Base-by-base conservation (phyloP, 2,888 invertebrate species). In the Brachyptera putata region DNA sequence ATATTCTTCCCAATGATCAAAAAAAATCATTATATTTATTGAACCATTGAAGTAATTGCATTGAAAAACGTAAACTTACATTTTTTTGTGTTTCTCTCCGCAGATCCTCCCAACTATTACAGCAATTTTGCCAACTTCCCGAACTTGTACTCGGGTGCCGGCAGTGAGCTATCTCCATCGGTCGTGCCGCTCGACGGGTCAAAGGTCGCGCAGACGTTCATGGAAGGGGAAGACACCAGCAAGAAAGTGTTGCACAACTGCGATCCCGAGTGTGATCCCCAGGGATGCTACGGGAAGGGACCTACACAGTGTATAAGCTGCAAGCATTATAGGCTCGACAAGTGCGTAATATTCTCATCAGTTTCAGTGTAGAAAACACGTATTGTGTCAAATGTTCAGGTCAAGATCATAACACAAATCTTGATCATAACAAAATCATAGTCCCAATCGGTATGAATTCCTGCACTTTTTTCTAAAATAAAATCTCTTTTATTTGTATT, bases 241-340 rank as follows among this genome's bases (percentile, higher is more conserved):
- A 56, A 56, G 57, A 62, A 80, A 66, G 82, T 84, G 69, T 73
- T 83, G 66, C 84, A 85, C 59, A 67, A 57, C 69, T 92, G 91
- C 76, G 89, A 91, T 75, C 86, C 87, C 25, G 89, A 91, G 75
- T 92, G 91, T 76, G 91, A 91, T 74, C 78, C 84, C 43, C 88
- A 89, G 74, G 91, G 91, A 53, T 93, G 93, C 74, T 91, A 89
- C 71, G 92, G 91, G 62, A 85, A 86, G 70, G 90, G 91, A 66
- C 88, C 91, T 5, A 85, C 86, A 24, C 90, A 91, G 70, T 93
- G 93, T 73, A 84, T 91, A 59, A 84, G 87, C 26, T 92, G 92
- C 74, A 87, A 85, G 72, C 85, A 87, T 70, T 90, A 88, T 70
- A 80, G 89, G 46, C 79, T 91, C 67, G 91, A 91, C 71, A 89